phyloP scores from a whole-genome alignment of 2,113 vertebrate genomes.

The Semnornis frantzii region DNA sequence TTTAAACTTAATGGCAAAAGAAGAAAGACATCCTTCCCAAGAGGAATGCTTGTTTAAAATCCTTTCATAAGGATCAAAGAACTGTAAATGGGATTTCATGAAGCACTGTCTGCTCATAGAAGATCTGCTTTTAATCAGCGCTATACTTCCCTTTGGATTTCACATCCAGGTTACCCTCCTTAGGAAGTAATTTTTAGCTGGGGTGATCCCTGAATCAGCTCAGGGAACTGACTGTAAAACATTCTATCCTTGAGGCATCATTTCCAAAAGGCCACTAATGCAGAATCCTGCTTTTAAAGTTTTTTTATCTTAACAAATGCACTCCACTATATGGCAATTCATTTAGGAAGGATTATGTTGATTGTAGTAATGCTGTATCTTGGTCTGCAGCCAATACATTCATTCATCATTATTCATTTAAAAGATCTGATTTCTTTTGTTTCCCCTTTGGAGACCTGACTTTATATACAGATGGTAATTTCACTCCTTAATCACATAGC shows the following conservation, averaged over 20 bases:
- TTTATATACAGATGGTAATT: slow-evolving; percentile 22
- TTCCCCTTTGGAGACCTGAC: slow-evolving; percentile 19
- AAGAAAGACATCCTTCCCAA: slow-evolving; percentile 25
- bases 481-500: slow-evolving; percentile 16
- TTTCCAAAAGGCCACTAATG: not conserved
- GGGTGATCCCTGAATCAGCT: not conserved
- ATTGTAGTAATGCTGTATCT: not conserved
- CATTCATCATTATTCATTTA: slow-evolving; percentile 60
- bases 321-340: slow-evolving; percentile 10
- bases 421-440: slow-evolving; percentile 52
- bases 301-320: not conserved
- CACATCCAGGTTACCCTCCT: not conserved
- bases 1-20: slow-evolving; percentile 13
- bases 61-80: slow-evolving; percentile 60
- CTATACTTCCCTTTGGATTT: not conserved
- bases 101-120: slow-evolving; percentile 5
- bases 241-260: not conserved
- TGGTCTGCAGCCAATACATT: slow-evolving; percentile 41
- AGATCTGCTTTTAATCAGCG: slow-evolving; percentile 41
- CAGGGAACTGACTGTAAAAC: not conserved
- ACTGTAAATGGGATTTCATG: slow-evolving; percentile 38
- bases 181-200: slow-evolving; percentile 14
- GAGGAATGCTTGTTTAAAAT: slow-evolving; percentile 27
- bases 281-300: slow-evolving; percentile 17
- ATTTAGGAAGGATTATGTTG: slow-evolving; percentile 37